phyloP scores from a whole-genome alignment of 1,140 invertebrate genomes.

The Oedothorax gibbosus region DNA sequence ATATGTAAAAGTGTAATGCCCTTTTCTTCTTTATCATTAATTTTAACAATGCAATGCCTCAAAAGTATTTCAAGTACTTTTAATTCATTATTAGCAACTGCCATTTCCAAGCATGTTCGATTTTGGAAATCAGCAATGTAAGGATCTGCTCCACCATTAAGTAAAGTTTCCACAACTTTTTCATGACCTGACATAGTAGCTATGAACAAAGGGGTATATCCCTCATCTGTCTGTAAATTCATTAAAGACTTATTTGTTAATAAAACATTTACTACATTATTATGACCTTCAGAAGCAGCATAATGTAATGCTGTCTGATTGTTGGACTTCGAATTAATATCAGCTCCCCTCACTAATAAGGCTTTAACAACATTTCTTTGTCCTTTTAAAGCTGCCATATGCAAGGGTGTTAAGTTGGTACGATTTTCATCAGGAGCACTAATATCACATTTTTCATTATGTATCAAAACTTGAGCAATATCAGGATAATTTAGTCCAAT shows the following conservation, averaged over 20 bases:
- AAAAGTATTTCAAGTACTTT: constrained; percentile 10
- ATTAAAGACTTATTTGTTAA: neutral
- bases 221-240: neutral
- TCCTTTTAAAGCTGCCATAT: neutral
- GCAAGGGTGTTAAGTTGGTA: neutral
- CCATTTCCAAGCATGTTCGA: neutral
- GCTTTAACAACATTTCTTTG: neutral
- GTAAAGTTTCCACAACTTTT: constrained; percentile 8
- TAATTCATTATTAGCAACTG: constrained; percentile 3
- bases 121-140: neutral
- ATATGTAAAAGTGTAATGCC: constrained; percentile 19
- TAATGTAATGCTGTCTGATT: constrained; percentile 66
- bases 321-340: neutral
- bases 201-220: neutral
- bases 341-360: neutral
- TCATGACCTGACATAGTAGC: constrained; percentile 66
- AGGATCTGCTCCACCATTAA: neutral
- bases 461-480: neutral
- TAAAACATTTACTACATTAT: constrained; percentile 44
- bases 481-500: neutral
- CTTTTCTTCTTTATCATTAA: neutral
- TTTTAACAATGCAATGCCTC: neutral
- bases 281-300: constrained; percentile 66
- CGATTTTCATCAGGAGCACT: neutral
- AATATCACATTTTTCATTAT: neutral